Percentiles rank a stretch among this genome's conserved stretches.
Evolutionary conservation across 2,888 invertebrate genomes (phyloP).

Genomic region (Trisateles emortualis): DNA sequence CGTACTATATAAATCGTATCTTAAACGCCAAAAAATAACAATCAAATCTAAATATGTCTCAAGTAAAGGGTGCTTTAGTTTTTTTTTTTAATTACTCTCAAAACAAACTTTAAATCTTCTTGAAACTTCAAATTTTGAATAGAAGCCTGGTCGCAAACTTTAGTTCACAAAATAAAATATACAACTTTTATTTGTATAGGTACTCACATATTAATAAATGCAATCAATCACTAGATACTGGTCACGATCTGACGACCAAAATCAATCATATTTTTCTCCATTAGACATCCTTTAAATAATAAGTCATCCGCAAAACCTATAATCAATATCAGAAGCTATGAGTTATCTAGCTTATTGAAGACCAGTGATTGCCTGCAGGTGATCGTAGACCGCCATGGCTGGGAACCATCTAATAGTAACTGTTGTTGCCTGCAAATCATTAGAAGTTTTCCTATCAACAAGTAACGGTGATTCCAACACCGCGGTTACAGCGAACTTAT

Average conservation of each 20-base stretch:
- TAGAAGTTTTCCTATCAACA: constrained; percentile 70
- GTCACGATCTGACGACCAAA: constrained; percentile 27
- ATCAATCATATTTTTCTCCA: constrained; percentile 24
- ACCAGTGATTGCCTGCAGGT: constrained; percentile 43
- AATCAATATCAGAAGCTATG: constrained; percentile 46
- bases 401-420: constrained; percentile 75
- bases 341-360: constrained; percentile 42
- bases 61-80: too few relatives aligned
- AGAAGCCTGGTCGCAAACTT: too few relatives aligned
- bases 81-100: too few relatives aligned
- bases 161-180: too few relatives aligned
- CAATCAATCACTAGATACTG: too few relatives aligned
- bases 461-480: constrained; percentile 72
- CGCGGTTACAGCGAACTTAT: constrained; percentile 60
- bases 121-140: too few relatives aligned
- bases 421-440: constrained; percentile 74
- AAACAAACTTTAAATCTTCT: too few relatives aligned
- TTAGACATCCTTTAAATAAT: constrained; percentile 30
- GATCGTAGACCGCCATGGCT: constrained; percentile 44
- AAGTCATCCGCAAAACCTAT: constrained; percentile 23
- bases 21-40: too few relatives aligned
- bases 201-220: constrained; percentile 11
- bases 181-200: too few relatives aligned
- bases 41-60: too few relatives aligned
- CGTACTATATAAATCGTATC: too few relatives aligned